Conservation (phyloP, 2,113 vertebrate genomes). For the Poeciliopsis retropinna region DNA sequence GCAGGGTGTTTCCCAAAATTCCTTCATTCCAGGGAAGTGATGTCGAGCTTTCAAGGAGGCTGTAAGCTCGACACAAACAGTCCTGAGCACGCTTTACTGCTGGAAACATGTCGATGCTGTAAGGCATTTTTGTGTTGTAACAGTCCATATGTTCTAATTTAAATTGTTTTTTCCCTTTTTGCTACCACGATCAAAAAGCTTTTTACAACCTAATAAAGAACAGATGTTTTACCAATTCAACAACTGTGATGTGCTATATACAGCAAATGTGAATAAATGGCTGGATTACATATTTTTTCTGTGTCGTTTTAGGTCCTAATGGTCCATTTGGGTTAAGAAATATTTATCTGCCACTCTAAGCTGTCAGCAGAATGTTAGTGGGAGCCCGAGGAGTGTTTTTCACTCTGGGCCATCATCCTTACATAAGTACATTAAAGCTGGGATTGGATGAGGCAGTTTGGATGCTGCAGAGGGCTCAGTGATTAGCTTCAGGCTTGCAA, state of each 20-base stretch:
- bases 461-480: conserved; percentile 25
- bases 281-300: neutral
- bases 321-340: neutral
- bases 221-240: neutral
- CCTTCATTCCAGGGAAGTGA: neutral
- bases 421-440: conserved; percentile 34
- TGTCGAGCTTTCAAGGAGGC: no score
- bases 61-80: neutral
- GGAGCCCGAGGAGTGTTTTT: conserved; percentile 27
- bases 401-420: conserved; percentile 16
- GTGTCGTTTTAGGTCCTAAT: neutral
- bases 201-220: neutral
- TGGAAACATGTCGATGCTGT: neutral
- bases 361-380: neutral
- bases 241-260: neutral
- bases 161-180: neutral
- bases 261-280: conserved; percentile 3
- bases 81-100: neutral
- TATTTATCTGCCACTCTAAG: conserved; percentile 2
- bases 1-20: conserved; percentile 8
- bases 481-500: conserved; percentile 49
- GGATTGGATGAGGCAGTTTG: conserved; percentile 15
- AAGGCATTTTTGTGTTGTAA: neutral
- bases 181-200: neutral
- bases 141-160: neutral